These are phyloP conservation scores for Chaetogeoica ovagalla DNA, from an alignment of 2,888 invertebrate species.

Conservation along the genomic window DNA sequence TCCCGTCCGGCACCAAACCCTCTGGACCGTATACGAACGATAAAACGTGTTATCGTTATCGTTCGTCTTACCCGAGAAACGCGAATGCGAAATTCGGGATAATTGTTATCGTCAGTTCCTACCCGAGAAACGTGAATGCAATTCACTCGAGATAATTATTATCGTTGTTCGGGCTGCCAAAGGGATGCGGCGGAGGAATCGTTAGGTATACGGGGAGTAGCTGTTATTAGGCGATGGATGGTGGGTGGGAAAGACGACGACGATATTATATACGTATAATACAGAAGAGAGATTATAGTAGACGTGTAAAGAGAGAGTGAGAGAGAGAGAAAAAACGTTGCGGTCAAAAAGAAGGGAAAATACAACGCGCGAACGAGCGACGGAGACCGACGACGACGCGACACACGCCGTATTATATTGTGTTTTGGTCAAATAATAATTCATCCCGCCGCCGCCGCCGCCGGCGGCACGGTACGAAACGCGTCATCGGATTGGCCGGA, in stretches of 20 bases:
- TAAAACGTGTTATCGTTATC: too few species aligned
- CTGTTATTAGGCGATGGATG: background rate
- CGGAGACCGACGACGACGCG: background rate
- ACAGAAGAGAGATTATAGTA: background rate
- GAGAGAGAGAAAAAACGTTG: background rate
- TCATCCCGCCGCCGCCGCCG: constrained; percentile 29
- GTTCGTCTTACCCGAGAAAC: too few species aligned
- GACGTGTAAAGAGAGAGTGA: constrained; percentile 4
- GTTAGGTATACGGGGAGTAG: too few species aligned
- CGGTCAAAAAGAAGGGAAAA: constrained; percentile 31
- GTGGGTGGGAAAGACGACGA: background rate
- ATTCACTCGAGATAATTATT: too few species aligned
- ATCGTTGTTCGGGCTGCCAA: too few species aligned
- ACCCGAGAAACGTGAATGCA: too few species aligned
- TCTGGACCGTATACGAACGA: too few species aligned
- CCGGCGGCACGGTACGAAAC: constrained; percentile 7
- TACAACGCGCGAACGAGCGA: constrained; percentile 6
- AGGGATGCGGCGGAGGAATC: too few species aligned
- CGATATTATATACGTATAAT: background rate
- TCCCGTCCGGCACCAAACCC: too few species aligned
- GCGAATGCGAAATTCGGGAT: too few species aligned
- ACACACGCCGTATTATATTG: constrained; percentile 30
- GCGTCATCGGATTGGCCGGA: constrained; percentile 2
- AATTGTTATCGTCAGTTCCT: too few species aligned
- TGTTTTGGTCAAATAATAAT: constrained; percentile 43